Evolutionary conservation across 2,888 invertebrate genomes (phyloP), one percentile per base, ranked within the genome.

Genomic region (Bruchidius siliquastri): DNA sequence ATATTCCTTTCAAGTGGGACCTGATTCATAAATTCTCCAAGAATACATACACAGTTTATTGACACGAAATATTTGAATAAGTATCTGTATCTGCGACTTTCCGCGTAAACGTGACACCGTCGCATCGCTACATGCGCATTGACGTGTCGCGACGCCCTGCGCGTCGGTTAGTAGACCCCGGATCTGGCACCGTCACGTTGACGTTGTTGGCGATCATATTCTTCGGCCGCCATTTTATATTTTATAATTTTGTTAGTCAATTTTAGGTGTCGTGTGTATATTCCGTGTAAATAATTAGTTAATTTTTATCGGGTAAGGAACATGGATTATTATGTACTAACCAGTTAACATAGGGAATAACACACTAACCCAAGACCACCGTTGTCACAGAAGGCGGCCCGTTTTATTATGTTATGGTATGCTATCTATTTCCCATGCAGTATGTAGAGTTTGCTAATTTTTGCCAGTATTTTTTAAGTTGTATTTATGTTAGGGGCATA

Each of bases 131-230:
- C 76, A 74, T 77, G 78, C 79, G 79, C 81, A 81, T 80, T 82
- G 84, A 81, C 82, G 81, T 83, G 84, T 84, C 84, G 83, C 84
- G 83, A 81, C 78, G 79, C 91, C 91, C 90, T 92, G 92, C 92
- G 93, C 93, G 92, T 92, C 91, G 90, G 90, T 91, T 89, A 91
- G 91, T 91, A 91, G 90, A 92, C 92, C 92, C 92, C 81, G 80
- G 77, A 77, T 75, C 76, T 74, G 75, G 89, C 86, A 87, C 87
- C 87, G 87, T 87, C 87, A 88, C 88, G 89, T 88, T 88, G 88
- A 88, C 88, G 88, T 87, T 86, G 83, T 87, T 86, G 83, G 79
- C 82, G 81, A 81, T 80, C 82, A 79, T 77, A 81, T 77, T 81
- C 78, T 78, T 79, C 80, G 81, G 82, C 83, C 84, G 85, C 85